Percentiles rank a stretch among this genome's conserved stretches.
phyloP scores from a whole-genome alignment of 2,113 vertebrate species.

The Oxyura jamaicensis region DNA sequence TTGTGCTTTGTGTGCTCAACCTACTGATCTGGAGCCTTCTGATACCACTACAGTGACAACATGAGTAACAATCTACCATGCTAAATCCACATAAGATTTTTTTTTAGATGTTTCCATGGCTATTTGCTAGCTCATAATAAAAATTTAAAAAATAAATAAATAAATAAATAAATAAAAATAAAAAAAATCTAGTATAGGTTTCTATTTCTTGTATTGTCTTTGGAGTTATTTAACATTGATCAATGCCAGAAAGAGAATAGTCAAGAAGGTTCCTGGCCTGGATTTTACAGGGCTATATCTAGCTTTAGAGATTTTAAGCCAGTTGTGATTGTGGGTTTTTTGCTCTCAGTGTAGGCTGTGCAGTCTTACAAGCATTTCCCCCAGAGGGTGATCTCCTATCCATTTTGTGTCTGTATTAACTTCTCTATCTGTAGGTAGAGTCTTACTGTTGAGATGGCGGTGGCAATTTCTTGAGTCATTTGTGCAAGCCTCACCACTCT shows the following conservation, averaged over 20 bases:
- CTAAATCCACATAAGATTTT: not conserved
- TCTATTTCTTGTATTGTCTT: not conserved
- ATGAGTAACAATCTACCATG: not conserved
- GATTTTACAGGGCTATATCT: not conserved
- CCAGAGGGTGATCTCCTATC: not conserved
- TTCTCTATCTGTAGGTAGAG: not conserved
- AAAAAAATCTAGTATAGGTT: not conserved
- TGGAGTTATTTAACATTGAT: not conserved
- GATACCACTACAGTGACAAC: not conserved
- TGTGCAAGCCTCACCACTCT: not conserved
- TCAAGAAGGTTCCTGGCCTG: not conserved
- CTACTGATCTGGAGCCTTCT: not conserved
- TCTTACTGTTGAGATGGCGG: not conserved
- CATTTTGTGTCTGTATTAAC: not conserved
- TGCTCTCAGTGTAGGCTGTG: not conserved
- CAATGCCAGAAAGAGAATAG: not conserved
- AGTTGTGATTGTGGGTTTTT: not conserved
- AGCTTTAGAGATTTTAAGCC: not conserved
- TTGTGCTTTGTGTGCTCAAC: not conserved
- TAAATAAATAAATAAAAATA: too few relatives aligned
- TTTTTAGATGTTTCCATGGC: not conserved
- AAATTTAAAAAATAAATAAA: too few relatives aligned
- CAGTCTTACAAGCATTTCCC: not conserved
- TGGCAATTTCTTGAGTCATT: not conserved
- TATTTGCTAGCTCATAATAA: not conserved